phyloP scores from a whole-genome alignment of 2,888 invertebrate species.

The Metopia argyrocephala region DNA sequence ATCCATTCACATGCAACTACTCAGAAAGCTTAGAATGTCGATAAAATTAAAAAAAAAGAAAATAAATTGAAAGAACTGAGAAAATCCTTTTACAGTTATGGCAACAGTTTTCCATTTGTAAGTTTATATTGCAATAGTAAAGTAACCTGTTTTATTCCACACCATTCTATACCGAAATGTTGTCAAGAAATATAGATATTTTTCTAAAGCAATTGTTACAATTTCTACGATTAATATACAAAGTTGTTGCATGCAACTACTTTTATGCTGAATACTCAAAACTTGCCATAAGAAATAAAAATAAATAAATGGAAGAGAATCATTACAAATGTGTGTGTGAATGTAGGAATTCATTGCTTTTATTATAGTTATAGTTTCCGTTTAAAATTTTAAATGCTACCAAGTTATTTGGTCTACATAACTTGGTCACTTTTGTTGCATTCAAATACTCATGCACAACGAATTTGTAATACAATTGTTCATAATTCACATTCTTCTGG shows the following conservation, averaged over 20 bases:
- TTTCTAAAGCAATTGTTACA: constrained; percentile 6
- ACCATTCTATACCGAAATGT: too few species aligned
- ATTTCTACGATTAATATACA: constrained; percentile 13
- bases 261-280: background rate
- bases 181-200: too few species aligned
- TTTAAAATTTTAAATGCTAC: constrained; percentile 41
- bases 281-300: too few species aligned
- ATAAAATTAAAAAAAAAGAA: constrained; percentile 1
- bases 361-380: constrained; percentile 47
- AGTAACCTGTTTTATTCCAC: constrained; percentile 47
- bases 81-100: constrained; percentile 18
- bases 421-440: too few species aligned
- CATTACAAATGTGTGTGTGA: constrained; percentile 1
- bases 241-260: constrained; percentile 15
- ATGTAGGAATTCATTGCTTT: constrained; percentile 35
- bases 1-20: constrained; percentile 19
- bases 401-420: too few species aligned
- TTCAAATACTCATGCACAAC: too few species aligned
- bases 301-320: background rate
- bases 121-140: constrained; percentile 53
- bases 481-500: too few species aligned
- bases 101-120: constrained; percentile 40
- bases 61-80: background rate
- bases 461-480: too few species aligned
- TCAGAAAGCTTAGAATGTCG: constrained; percentile 22